Conservation (phyloP, 2,797 vertebrate species). For the Muscicapa striata region DNA sequence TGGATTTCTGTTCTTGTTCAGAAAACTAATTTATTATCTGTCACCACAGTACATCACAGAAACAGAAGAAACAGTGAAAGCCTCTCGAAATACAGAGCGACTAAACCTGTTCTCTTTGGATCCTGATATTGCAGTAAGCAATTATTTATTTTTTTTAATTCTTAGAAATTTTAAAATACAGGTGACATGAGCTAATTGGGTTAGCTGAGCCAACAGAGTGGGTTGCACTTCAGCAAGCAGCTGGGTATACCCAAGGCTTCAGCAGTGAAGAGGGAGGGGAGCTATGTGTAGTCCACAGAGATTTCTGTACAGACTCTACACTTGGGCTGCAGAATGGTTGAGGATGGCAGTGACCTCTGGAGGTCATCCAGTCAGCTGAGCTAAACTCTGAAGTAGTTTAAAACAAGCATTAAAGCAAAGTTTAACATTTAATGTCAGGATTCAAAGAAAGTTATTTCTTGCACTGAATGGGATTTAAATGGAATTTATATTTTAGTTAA, state of each 20-base stretch:
- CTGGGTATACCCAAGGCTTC: not conserved
- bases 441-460: not conserved
- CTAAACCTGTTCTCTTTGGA: conserved; percentile 95
- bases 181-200: not conserved
- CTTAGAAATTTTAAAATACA: not conserved
- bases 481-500: not conserved
- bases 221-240: not conserved
- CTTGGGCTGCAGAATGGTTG: not conserved
- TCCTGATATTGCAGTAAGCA: conserved; percentile 90
- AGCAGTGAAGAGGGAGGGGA: not conserved
- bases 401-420: not conserved
- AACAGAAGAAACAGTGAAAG: conserved; percentile 90
- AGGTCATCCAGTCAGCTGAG: not conserved
- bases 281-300: accelerated
- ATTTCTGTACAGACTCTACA: not conserved
- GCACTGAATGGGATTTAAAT: not conserved
- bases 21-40: conserved; percentile 34
- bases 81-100: conserved; percentile 85
- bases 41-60: conserved; percentile 89
- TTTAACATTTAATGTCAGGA: not conserved
- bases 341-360: not conserved
- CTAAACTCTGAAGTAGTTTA: not conserved
- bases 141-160: not conserved
- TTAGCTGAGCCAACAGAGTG: not conserved
- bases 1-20: not conserved